Evolutionary conservation across 2,113 vertebrate genomes (phyloP).

Genomic region (Mustelus asterias): DNA sequence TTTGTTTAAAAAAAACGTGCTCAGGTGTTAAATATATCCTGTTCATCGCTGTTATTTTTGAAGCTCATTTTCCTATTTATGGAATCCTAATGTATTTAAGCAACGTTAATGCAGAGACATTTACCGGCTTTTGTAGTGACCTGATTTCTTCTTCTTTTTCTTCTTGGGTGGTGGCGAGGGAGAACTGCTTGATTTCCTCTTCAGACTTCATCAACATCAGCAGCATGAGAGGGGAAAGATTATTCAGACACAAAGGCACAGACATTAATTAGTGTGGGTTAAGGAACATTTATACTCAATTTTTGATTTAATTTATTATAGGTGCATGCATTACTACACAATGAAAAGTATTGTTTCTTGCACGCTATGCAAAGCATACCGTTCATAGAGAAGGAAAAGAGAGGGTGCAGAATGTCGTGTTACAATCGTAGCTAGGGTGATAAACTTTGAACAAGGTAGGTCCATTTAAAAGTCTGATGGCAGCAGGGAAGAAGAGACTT

Average conservation of each 20-base stretch:
- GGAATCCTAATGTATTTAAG: background rate
- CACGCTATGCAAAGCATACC: no score
- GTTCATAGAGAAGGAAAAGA: no score
- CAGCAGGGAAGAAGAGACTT: no score
- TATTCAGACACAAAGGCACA: background rate
- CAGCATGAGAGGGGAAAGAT: background rate
- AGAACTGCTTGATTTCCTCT: slow-evolving; percentile 81
- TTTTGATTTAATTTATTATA: no score
- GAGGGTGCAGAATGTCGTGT: no score
- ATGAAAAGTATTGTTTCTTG: no score
- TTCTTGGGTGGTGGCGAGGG: slow-evolving; percentile 88
- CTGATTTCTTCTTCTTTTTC: slow-evolving; percentile 95
- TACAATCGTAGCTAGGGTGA: no score
- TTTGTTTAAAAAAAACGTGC: background rate
- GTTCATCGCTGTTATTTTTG: background rate
- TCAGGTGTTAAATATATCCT: background rate
- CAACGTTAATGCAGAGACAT: slow-evolving; percentile 43
- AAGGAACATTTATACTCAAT: background rate
- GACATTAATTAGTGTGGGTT: background rate
- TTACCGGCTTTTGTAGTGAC: slow-evolving; percentile 83
- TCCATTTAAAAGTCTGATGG: no score
- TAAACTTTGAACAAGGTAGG: no score
- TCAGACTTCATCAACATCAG: slow-evolving; percentile 47
- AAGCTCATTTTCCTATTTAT: background rate
- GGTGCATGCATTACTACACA: no score